Percentiles rank a stretch among this genome's conserved stretches.
Evolutionary conservation across 2,113 vertebrate species (phyloP).

Genomic region (Phocoena sinus): DNA sequence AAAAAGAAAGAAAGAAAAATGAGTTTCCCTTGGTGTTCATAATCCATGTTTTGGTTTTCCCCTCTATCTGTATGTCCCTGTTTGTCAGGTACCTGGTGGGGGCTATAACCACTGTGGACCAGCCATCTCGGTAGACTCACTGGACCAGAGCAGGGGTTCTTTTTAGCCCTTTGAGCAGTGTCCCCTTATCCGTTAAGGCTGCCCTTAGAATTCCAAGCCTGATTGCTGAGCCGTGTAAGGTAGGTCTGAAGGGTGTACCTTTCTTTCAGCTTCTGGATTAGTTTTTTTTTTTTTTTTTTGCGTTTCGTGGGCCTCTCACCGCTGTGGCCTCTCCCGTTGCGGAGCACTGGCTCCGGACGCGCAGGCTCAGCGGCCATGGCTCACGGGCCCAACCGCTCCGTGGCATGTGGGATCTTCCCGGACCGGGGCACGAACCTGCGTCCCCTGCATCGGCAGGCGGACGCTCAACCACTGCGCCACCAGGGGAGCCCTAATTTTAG

Average conservation of each 20-base stretch:
- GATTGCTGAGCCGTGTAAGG: neutral
- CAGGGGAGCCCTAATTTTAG: too few species aligned
- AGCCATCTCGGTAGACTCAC: neutral
- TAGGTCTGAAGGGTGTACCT: neutral
- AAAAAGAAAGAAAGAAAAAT: neutral
- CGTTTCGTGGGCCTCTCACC: too few species aligned
- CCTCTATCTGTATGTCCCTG: neutral
- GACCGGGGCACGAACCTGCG: too few species aligned
- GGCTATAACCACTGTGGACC: neutral
- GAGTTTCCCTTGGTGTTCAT: conserved; percentile 1
- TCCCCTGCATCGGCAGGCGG: too few species aligned
- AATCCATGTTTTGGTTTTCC: neutral
- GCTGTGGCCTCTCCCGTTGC: too few species aligned
- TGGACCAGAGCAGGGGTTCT: neutral
- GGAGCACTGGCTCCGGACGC: too few species aligned
- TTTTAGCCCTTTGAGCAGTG: neutral
- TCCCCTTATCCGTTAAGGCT: conserved; percentile 4
- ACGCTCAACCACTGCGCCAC: too few species aligned
- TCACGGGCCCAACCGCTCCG: too few species aligned
- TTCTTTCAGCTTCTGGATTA: neutral
- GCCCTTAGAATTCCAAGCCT: neutral
- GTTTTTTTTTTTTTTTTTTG: neutral
- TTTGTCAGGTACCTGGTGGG: neutral
- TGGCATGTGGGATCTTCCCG: too few species aligned
- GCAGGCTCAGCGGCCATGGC: too few species aligned